Percentiles rank a stretch among this genome's conserved stretches.
phyloP scores from a whole-genome alignment of 2,113 vertebrate genomes.

The Erythrolamprus reginae region DNA sequence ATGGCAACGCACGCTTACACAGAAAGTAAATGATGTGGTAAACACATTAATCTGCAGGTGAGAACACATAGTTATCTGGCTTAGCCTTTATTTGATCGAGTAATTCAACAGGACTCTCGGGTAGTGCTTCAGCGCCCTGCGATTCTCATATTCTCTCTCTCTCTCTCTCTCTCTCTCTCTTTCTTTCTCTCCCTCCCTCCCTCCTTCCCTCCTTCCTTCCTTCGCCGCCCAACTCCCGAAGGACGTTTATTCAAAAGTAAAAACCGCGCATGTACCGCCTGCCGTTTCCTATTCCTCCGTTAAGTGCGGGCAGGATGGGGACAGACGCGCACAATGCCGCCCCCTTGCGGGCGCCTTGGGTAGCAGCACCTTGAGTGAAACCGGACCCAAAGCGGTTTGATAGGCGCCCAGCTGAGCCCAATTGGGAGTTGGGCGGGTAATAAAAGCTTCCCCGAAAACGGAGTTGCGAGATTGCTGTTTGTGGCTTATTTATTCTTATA shows the following conservation, averaged over 20 bases:
- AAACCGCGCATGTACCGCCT: background rate
- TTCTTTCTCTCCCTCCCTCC: too few species aligned
- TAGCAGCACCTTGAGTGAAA: background rate
- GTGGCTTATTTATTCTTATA: background rate
- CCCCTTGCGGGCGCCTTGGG: background rate
- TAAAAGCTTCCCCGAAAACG: background rate
- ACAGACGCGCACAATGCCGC: too few species aligned
- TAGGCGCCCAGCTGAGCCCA: background rate
- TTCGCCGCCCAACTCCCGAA: too few species aligned
- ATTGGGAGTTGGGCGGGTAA: background rate
- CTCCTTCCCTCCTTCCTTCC: too few species aligned
- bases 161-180: too few species aligned
- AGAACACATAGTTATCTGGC: background rate
- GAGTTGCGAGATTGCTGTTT: rapidly evolving
- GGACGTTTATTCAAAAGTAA: background rate
- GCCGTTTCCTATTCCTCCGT: background rate
- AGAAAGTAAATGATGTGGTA: background rate
- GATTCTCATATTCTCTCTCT: background rate
- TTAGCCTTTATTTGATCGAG: background rate
- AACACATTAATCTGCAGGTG: background rate
- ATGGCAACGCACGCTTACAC: background rate
- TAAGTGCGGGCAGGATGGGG: background rate
- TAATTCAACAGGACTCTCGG: background rate
- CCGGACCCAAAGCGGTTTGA: background rate
- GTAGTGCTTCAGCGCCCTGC: background rate